A percentile compares a stretch with the other conserved stretches of the same genome.
These are phyloP conservation scores for Gortyna flavago DNA, from an alignment of 2,888 invertebrate genomes.

Conservation along the genomic window DNA sequence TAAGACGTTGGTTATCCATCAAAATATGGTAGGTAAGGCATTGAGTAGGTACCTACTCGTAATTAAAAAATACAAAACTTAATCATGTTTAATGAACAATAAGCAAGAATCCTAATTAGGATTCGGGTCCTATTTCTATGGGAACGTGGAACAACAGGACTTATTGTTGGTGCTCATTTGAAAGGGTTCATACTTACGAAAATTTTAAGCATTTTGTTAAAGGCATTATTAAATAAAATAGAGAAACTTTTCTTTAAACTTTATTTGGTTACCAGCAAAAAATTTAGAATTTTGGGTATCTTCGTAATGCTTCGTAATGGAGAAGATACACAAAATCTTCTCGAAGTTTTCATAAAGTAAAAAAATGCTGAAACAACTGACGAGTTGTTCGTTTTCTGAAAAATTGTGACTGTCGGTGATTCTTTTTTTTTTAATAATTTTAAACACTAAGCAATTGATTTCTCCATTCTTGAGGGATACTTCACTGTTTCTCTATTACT, in stretches of 20 bases:
- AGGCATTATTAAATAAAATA: slow-evolving; percentile 44
- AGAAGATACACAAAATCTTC: too few relatives aligned
- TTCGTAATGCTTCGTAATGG: not conserved
- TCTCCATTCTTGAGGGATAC: too few relatives aligned
- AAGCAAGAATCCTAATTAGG: slow-evolving; percentile 61
- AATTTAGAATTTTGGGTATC: not conserved
- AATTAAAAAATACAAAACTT: slow-evolving; percentile 43
- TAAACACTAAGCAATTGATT: too few relatives aligned
- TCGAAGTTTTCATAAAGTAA: not conserved
- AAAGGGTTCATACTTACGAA: slow-evolving; percentile 61
- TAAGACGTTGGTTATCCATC: not conserved
- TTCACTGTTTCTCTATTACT: too few relatives aligned
- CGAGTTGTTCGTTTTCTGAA: not conserved
- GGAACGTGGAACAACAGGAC: slow-evolving; percentile 59
- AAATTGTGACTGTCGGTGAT: not conserved
- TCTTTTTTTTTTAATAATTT: not conserved
- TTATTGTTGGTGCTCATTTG: slow-evolving; percentile 63
- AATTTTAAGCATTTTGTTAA: slow-evolving; percentile 54
- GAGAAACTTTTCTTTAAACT: slow-evolving; percentile 19
- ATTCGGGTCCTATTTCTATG: slow-evolving; percentile 57
- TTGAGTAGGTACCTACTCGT: too few relatives aligned
- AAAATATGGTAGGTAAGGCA: slow-evolving; percentile 10
- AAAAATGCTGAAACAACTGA: not conserved
- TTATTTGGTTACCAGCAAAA: not conserved
- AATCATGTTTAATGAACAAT: slow-evolving; percentile 54